Base-by-base conservation (phyloP, 2,888 invertebrate genomes). In the Cerastis rubricosa region DNA sequence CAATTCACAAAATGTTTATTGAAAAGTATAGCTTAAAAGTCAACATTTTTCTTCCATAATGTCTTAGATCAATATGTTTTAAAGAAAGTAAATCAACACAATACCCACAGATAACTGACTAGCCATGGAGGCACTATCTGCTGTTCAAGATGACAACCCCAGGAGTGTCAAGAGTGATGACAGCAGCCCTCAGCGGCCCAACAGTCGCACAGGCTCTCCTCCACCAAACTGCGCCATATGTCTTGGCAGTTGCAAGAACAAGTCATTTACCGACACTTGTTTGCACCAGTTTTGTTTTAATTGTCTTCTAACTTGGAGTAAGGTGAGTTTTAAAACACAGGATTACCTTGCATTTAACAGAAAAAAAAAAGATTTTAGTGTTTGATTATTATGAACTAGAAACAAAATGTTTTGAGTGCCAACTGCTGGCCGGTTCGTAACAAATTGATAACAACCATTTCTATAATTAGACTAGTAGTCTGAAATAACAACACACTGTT, bases 141-240 rank as follows among this genome's bases (percentile, higher is more conserved):
- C 92, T 73, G 84, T 93, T 11, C 94, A 92, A 81, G 94, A 94
- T 87, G 94, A 94, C 78, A 93, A 95, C 86, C 95, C 97, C 17
- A 96, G 94, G 79, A 95, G 94, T 88, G 92, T 95, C 51, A 96
- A 96, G 82, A 97, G 96, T 88, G 97, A 97, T 63, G 95, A 97
- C 85, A 97, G 95, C 79, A 97, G 96, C 83, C 97, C 96, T 7
- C 61, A 61, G 61, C 94, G 92, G 0, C 92, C 92, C 35, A 94
- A 93, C 43, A 91, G 92, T 63, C 94, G 94, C 2, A 80, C 96
- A 1, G 93, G 94, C 17, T 98, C 98, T 45, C 98, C 99, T 1
- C 98, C 98, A 1, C 98, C 98, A 6, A 98, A 98, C 92, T 99
- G 99, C 97, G 98, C 99, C 68, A 99, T 99, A 92, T 99, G 99